Base-by-base conservation (phyloP, 30 jellyfish, hydroid and myxozoan species). In the Chrysaora quinquecirrha region DNA sequence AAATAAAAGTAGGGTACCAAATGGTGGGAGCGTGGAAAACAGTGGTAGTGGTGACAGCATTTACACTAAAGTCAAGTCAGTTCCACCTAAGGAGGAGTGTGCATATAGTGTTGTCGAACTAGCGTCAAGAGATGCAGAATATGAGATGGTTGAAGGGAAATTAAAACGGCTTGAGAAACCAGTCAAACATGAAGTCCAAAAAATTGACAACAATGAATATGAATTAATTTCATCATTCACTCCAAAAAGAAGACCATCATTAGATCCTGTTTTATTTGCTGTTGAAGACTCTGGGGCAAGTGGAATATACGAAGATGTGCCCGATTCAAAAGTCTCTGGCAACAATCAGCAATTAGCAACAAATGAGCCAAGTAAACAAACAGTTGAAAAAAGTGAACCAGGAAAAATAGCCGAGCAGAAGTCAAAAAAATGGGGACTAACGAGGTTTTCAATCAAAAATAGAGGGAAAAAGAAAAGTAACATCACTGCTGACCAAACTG, bases 251-350 rank as follows among this genome's bases (percentile, higher is more conserved):
- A 64, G 32, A 48, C 28, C 64, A n/a, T 68, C 50, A 2, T 67
- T 84, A 32, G 88, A 84, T 23, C 87, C 84, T 28, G 86, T 73
- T 16, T 33, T 69, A 23, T 73, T 38, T 64, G 84, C 84, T 0
- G 75, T 64, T 2, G 95, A 84, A 34, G 86, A 84, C 67, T 84
- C 95, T 18, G 95, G 95, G 0, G 88, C 87, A 0, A 84, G 95
- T 48, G 95, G 95, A 28, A 64, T 84, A 4, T 84, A 84, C 54
- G 95, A 73, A 64, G 86, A 49, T 73, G 95, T 84, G 14, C 64
- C 75, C 0, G 95, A 84, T 18, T 28, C 62, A 7, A 34, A 64
- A 22, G 68, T 9, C 19, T 12, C 52, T 1, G 30, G 27, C 62
- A 9, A 27, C n/a, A 54, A 56, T 16, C 66, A 22, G 3, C 34